A percentile compares a stretch with the other conserved stretches of the same genome.
Evolutionary conservation across 2,797 vertebrate species (phyloP).

Genomic region (Xiphophorus birchmanni): DNA sequence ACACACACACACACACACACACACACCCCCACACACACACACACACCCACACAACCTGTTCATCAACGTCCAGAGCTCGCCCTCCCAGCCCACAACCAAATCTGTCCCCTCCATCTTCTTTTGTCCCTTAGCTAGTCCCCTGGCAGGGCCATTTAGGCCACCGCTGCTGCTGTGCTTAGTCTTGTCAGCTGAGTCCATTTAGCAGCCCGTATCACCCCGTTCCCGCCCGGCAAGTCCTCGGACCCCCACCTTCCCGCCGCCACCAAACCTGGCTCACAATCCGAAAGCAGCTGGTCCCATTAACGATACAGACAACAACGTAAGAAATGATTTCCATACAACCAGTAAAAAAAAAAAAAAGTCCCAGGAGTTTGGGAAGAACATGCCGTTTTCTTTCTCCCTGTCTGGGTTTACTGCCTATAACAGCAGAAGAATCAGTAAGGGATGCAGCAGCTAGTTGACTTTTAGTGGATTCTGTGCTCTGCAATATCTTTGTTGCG

Average conservation of each 20-base stretch:
- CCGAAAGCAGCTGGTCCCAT: constrained; percentile 63
- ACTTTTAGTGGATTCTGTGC: too few relatives aligned
- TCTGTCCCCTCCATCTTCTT: constrained; percentile 53
- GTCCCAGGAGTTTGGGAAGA: constrained; percentile 22
- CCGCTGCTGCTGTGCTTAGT: constrained; percentile 58
- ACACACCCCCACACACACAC: too few relatives aligned
- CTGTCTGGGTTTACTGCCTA: too few relatives aligned
- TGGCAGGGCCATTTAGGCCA: constrained; percentile 53
- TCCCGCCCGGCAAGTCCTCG: constrained; percentile 29
- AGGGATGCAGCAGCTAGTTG: too few relatives aligned
- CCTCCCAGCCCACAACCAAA: constrained; percentile 10
- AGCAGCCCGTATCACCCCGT: constrained; percentile 60
- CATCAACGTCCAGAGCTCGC: constrained; percentile 55
- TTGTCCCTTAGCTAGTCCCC: constrained; percentile 60
- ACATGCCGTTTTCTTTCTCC: background rate
- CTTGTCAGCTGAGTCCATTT: constrained; percentile 79
- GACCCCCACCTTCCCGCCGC: constrained; percentile 17
- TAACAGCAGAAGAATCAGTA: too few relatives aligned
- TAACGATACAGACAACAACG: constrained; percentile 14
- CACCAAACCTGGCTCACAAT: constrained; percentile 53
- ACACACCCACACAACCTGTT: constrained; percentile 41
- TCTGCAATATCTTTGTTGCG: too few relatives aligned
- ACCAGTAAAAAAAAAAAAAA: constrained; percentile 7
- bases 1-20: too few relatives aligned
- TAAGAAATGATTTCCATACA: constrained; percentile 2